Evolutionary conservation across 2,113 vertebrate genomes (phyloP).

Genomic region (Scomber scombrus): DNA sequence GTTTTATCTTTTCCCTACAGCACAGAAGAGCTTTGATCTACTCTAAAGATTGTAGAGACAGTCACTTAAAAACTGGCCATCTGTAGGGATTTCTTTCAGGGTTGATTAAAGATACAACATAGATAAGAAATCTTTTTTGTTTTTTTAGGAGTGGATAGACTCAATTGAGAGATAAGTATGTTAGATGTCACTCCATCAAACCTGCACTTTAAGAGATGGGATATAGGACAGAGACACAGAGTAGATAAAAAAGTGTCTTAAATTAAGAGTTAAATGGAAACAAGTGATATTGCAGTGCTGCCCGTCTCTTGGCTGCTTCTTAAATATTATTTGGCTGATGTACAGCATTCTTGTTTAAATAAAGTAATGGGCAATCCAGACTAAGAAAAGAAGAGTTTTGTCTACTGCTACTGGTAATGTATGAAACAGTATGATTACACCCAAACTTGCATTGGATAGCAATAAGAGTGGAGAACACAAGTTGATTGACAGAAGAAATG

Average conservation of each 20-base stretch:
- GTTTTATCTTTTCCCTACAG: conserved; percentile 23
- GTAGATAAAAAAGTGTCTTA: conserved; percentile 34
- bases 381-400: conserved; percentile 1
- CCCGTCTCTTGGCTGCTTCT: conserved; percentile 21
- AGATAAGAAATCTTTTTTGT: conserved; percentile 41
- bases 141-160: conserved; percentile 32
- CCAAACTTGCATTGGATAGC: neutral
- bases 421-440: conserved; percentile 8
- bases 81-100: conserved; percentile 35
- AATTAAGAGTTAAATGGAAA: conserved; percentile 43
- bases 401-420: conserved; percentile 5
- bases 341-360: conserved; percentile 32
- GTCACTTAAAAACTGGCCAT: conserved; percentile 46
- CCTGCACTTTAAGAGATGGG: conserved; percentile 30
- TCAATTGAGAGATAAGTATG: conserved; percentile 38
- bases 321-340: conserved; percentile 20
- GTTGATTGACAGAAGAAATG: neutral
- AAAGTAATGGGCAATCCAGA: conserved; percentile 29
- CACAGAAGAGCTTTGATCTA: conserved; percentile 20
- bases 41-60: conserved; percentile 25
- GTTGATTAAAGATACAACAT: conserved; percentile 56
- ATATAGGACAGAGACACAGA: conserved; percentile 19
- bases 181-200: conserved; percentile 23
- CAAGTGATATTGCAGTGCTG: conserved; percentile 27
- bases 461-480: neutral